Base-by-base conservation (phyloP, 2,113 vertebrate genomes). In the Onychostoma macrolepis region DNA sequence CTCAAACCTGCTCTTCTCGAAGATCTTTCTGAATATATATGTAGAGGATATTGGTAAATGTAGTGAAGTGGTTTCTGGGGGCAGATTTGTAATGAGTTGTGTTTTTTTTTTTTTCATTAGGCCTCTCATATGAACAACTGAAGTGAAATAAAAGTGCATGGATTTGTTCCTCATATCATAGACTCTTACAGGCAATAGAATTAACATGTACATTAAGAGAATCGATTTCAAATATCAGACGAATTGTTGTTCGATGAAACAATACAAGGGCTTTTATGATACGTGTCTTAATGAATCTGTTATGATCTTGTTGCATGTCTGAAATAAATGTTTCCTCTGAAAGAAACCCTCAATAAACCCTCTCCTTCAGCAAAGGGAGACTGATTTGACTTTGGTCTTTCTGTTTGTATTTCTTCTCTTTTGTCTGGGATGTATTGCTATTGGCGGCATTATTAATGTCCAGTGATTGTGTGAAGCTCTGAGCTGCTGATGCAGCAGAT, bases 251-350 rank as follows among this genome's bases (percentile, higher is more conserved):
- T 91, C 90, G 92, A 92, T 93, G 88, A 86, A 92, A 93, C 93
- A 92, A 94, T 94, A 93, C 94, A 63, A 96, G 94, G 95, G 95
- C 94, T 95, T 96, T 93, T 92, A 82, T 65, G 74, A 88, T 93
- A 93, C 91, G 86, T 50, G 93, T 95, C 94, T 95, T 94, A 94
- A 94, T 91, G 93, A 91, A 93, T 92, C 92, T 93, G 94, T 94
- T 93, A 93, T 95, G 93, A 96, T 89, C 91, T 93, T 92, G 94
- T 95, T 96, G 94, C 95, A 96, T 96, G 95, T 95, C 91, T 95
- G 93, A n/a, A n/a, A n/a, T n/a, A n/a, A n/a, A n/a, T 94, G 93
- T 95, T 94, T 92, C 92, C 91, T 90, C 94, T 96, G 93, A 92
- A 93, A 95, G n/a, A n/a, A n/a, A n/a, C n/a, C n/a, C n/a, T n/a